Evolutionary conservation across 2,113 vertebrate genomes (phyloP), one percentile per base, ranked within the genome.

Genomic region (Cyprinodon tularosa): DNA sequence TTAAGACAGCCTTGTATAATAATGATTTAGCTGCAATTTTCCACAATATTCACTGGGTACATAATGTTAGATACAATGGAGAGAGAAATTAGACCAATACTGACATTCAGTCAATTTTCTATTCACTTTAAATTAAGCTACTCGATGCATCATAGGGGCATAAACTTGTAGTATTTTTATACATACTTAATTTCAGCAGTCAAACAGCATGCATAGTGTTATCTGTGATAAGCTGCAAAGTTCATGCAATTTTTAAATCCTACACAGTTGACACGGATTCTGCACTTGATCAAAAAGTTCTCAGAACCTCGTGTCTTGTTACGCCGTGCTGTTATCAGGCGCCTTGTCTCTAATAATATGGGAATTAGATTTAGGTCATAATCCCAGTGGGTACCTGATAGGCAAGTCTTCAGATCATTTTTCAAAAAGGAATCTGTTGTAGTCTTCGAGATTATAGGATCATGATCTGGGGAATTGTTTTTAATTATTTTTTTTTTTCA

Each of bases 141-240:
- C 20, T 57, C 17, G 50, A 15, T 50, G 53, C 14, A n/a, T 38
- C 29, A 68, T 48, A 68, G 22, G 38, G 2, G 15, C 36, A 38
- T 17, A 50, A 13, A 65, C 20, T 44, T 12, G 3, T 22, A 42
- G n/a, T 10, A 65, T 40, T 42, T 20, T 20, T 12, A 47, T 48
- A 13, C 38, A 17, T 40, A n/a, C 50, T n/a, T 57, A 20, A 50
- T 50, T 50, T 50, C 48, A 50, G 50, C 17, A 57, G 17, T 57
- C 50, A 57, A n/a, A 57, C 50, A 7, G 17, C 37, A 40, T 29
- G 13, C 14, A 3, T n/a, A 48, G 42, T 60, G 45, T 67, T 70
- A 20, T 39, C 45, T 53, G 22, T 87, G 83, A 85, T 77, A 68
- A 80, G 81, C 74, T 64, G 64, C 53, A n/a, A 50, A 79, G 73